Conservation (phyloP, 1,140 invertebrate genomes). For the Drosophila nikananu region DNA sequence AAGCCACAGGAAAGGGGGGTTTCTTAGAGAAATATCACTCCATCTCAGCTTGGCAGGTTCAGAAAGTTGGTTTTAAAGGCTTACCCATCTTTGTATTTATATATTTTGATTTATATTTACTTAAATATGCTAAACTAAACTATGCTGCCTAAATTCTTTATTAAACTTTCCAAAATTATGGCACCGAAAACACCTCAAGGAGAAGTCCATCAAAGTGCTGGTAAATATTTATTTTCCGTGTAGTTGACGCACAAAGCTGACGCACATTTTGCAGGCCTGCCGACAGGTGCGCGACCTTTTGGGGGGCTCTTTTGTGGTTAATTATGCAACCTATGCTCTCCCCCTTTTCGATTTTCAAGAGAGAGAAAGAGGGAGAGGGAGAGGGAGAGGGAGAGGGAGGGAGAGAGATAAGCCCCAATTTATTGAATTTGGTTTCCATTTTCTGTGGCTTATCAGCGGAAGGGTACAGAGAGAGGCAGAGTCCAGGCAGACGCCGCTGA, state of each 20-base stretch:
- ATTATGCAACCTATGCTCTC: constrained; percentile 28
- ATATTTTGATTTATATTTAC: not conserved
- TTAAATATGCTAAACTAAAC: not conserved
- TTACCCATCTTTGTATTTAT: not conserved
- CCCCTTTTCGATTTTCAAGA: not conserved
- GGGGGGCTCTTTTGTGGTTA: not conserved
- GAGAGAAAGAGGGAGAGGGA: not conserved
- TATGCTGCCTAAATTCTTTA: not conserved
- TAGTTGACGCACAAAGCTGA: constrained; percentile 13
- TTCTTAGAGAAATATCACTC: not conserved
- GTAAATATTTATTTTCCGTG: constrained; percentile 15
- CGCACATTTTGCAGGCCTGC: not conserved
- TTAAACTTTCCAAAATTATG: not conserved
- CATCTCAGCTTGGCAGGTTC: too few species aligned
- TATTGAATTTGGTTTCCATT: constrained; percentile 16
- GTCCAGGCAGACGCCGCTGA: constrained; percentile 3
- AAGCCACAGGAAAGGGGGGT: not conserved
- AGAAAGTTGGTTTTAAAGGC: not conserved
- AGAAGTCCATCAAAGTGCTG: not conserved
- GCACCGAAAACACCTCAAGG: not conserved
- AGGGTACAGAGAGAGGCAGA: constrained; percentile 9
- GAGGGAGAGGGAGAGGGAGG: not conserved
- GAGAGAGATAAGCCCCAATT: constrained; percentile 22
- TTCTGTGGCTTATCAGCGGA: constrained; percentile 16
- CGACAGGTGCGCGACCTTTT: constrained; percentile 24